Evolutionary conservation across 2,888 invertebrate genomes (phyloP), one percentile per base, ranked within the genome.

Genomic region (Dolichopus griseipennis): DNA sequence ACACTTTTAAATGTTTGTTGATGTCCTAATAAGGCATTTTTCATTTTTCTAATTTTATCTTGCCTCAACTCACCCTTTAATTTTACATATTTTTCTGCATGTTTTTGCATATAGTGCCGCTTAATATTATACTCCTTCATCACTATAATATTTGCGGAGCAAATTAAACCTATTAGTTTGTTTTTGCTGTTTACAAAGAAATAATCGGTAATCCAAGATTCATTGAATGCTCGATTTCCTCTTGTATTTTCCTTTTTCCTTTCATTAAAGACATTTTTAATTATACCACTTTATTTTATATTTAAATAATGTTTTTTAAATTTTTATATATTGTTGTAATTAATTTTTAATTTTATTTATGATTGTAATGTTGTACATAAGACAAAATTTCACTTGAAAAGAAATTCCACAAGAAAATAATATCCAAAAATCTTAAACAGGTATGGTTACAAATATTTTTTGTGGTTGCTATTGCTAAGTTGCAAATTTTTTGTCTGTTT

Each of bases 181-280:
- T n/a, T n/a, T n/a, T n/a, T n/a, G n/a, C n/a, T n/a, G n/a, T n/a
- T n/a, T n/a, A n/a, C n/a, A n/a, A n/a, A n/a, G n/a, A n/a, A n/a
- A n/a, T n/a, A n/a, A n/a, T n/a, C n/a, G n/a, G n/a, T 9, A 61
- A 20, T 61, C 61, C 61, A 61, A 61, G 61, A 61, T 61, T 61
- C n/a, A 61, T 61, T 61, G 61, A 61, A 61, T 61, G 61, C 61
- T 61, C 61, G 61, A 61, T 61, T 61, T 61, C 20, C 61, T 61
- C 61, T 8, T 61, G 61, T 61, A 61, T 61, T 61, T 61, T 61
- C 61, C 61, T 61, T 21, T 61, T 61, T 10, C 20, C 61, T 61
- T 61, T 61, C 61, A 20, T n/a, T 61, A 61, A 20, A 61, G 61
- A 61, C 61, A 20, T 21, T 61, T 61, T 61, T 61, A 61, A 61